Percentiles rank a stretch among this genome's conserved stretches.
Evolutionary conservation across 2,113 vertebrate species (phyloP).

Genomic region (Oreochromis niloticus): DNA sequence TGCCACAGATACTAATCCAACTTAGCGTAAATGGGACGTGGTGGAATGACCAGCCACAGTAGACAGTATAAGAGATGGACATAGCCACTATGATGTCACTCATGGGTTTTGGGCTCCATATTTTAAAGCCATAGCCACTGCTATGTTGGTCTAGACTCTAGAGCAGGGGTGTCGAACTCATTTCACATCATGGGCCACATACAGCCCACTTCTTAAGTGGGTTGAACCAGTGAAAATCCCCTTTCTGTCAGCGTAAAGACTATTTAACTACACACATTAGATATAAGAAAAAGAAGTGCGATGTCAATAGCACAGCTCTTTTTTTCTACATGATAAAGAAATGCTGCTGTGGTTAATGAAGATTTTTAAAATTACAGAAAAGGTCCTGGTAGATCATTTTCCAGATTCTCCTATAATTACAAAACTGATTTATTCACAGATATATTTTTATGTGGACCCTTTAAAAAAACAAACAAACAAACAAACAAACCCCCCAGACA

Average conservation of each 20-base stretch:
- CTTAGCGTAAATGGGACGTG: background rate
- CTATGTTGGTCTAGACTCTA: background rate
- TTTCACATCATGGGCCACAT: background rate
- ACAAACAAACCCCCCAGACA: fast-evolving
- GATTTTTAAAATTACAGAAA: background rate
- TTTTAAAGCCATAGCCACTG: background rate
- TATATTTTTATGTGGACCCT: background rate
- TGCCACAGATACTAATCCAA: background rate
- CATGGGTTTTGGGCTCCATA: background rate
- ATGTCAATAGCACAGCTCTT: background rate
- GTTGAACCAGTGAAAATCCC: background rate
- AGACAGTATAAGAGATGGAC: background rate
- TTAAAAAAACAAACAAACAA: background rate
- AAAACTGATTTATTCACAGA: background rate
- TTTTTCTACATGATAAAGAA: background rate
- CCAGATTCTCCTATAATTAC: background rate
- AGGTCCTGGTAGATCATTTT: background rate
- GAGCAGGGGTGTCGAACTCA: background rate
- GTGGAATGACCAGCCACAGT: background rate
- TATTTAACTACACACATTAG: background rate
- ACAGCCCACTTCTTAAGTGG: background rate
- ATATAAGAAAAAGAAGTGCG: background rate
- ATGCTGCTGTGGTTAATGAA: background rate
- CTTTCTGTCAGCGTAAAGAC: background rate
- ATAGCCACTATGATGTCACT: background rate